Evolutionary conservation across 2,888 invertebrate species (phyloP).

Genomic region (Sialis fuliginosa): DNA sequence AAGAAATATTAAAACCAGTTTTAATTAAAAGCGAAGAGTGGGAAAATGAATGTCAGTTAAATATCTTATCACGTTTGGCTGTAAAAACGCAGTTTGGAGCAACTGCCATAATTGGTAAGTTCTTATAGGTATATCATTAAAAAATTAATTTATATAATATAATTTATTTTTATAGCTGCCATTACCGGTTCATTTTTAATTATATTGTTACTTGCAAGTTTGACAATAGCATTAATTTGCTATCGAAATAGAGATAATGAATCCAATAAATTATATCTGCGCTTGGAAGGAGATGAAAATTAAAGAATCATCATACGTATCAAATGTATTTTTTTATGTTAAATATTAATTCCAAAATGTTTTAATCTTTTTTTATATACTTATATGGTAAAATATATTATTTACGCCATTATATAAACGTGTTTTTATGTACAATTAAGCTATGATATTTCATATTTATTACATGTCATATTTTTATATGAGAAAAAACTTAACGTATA

Average conservation of each 20-base stretch:
- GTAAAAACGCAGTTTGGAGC: not conserved
- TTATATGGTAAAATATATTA: too few species aligned
- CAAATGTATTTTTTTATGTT: too few species aligned
- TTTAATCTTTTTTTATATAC: too few species aligned
- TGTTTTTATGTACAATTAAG: too few species aligned
- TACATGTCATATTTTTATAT: too few species aligned
- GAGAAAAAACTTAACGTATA: too few species aligned
- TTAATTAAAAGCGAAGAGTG: slow-evolving; percentile 37
- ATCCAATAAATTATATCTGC: not conserved
- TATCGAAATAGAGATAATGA: not conserved
- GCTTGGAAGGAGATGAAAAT: not conserved
- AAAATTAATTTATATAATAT: not conserved
- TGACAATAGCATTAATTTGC: not conserved
- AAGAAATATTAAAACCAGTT: slow-evolving; percentile 37
- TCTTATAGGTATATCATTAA: not conserved
- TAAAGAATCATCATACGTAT: not conserved
- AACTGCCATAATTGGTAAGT: not conserved
- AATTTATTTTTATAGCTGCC: not conserved
- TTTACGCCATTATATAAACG: too few species aligned
- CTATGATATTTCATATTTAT: too few species aligned
- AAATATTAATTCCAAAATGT: too few species aligned
- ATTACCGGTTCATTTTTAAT: not conserved
- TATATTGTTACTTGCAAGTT: not conserved
- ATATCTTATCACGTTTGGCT: not conserved
- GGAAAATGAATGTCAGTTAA: slow-evolving; percentile 39